Evolutionary conservation across 2,888 invertebrate genomes (phyloP), one percentile per base, ranked within the genome.

Genomic region (Aspidiotus rigidus): DNA sequence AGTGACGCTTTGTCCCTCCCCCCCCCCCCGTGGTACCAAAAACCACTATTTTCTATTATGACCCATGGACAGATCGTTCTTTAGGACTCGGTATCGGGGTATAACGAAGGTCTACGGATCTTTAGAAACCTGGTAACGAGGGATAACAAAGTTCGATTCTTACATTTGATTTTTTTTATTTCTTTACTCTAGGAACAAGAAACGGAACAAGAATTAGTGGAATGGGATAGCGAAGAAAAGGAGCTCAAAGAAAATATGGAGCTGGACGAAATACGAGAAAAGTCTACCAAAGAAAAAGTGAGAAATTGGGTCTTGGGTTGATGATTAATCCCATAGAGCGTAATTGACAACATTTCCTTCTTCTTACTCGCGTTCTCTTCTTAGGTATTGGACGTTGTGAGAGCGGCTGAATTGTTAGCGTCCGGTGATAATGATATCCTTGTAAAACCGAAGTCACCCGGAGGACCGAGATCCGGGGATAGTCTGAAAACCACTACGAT

Each of bases 401-500:
- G 91, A 77, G 93, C 92, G 70, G 93, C 93, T 66, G 91, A 91
- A 79, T 85, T 87, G 74, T 83, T 92, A 78, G 90, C 89, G 7
- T 82, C 72, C 5, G 72, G 70, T 17, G 71, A 82, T 72, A 79
- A 80, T 72, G 79, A 80, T 69, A 79, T 77, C 74, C 80, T 80
- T 74, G 81, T 82, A 42, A 83, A 83, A 66, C 90, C 90, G 40
- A 90, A 87, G 75, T 90, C 91, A 69, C 91, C 91, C 0, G 82
- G 83, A 64, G 83, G 83, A 71, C 80, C 83, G 39, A 81, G 79
- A 74, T 79, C 80, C 54, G 80, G 80, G 73, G 84, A 84, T 76
- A 83, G 84, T 75, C 81, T 84, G 74, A 93, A 93, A 82, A 93
- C 92, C 70, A 93, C 93, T 73, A 93, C 93, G 11, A 89, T 93